phyloP scores from a whole-genome alignment of 2,888 invertebrate species.

The Blastobasis lacticolella region DNA sequence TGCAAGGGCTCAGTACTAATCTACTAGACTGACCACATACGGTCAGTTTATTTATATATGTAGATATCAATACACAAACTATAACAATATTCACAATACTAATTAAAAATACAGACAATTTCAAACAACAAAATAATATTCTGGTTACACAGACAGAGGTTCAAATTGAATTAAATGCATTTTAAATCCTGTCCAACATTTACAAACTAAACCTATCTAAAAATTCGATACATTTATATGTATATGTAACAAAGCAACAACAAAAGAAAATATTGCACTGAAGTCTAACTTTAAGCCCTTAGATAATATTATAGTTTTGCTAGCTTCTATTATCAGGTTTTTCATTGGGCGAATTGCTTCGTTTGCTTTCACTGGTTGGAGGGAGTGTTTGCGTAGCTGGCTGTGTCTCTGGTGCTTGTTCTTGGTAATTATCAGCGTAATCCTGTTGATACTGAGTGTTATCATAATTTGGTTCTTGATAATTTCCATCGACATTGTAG shows the following conservation, averaged over 20 bases:
- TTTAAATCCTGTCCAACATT: too few relatives aligned
- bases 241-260: neutral
- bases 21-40: too few relatives aligned
- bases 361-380: conserved; percentile 20
- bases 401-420: conserved; percentile 12
- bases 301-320: conserved; percentile 27
- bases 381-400: conserved; percentile 6
- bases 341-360: conserved; percentile 32
- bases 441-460: conserved; percentile 33
- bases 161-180: too few relatives aligned
- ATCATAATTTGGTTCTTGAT: conserved; percentile 40
- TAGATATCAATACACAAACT: too few relatives aligned
- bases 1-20: too few relatives aligned
- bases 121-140: too few relatives aligned
- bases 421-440: conserved; percentile 26
- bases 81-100: too few relatives aligned
- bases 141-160: too few relatives aligned
- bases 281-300: conserved; percentile 17
- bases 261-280: conserved; percentile 15
- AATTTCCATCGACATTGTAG: conserved; percentile 40
- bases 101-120: too few relatives aligned
- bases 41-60: too few relatives aligned
- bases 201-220: too few relatives aligned
- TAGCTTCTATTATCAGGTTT: conserved; percentile 52
- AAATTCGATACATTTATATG: neutral